Evolutionary conservation across 2,888 invertebrate genomes (phyloP), one percentile per base, ranked within the genome.

Genomic region (Polietes domitor): DNA sequence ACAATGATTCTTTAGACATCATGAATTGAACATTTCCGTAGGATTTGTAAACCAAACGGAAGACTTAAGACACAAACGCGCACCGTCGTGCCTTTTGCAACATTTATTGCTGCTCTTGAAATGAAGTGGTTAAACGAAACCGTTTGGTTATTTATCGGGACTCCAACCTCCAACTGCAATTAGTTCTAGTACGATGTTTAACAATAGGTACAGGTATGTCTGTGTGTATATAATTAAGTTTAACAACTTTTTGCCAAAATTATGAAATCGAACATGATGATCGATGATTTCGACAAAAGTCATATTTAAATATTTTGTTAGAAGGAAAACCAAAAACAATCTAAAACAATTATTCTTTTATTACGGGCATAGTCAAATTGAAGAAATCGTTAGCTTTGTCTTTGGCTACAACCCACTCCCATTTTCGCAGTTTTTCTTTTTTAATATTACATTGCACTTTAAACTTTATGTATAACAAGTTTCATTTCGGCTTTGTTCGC

Each of bases 391-490:
- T 37, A 7, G 3, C 37, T 21, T 47, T 53, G 9, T 61, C 19
- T 47, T 24, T 68, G 32, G n/a, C 17, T 50, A 50, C 5, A 32
- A 17, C 61, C 70, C 68, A 77, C 68, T 72, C 76, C 80, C 32
- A 55, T 28, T 76, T 70, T 68, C 7, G 3, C 7, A 26, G 19
- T 53, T 55, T 68, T n/a, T 32, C n/a, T n/a, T 32, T 32, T 9
- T 63, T 21, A 47, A 21, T 37, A 26, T 43, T 53, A 63, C 37
- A 68, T 58, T 77, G 58, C 77, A 77, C 82, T 82, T 74, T 77
- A 78, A 82, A 78, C 82, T 82, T 77, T 74, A 53, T 19, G 9
- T 58, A 61, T 41, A 77, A 74, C 73, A 77, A 73, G 37, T 37
- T 7, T 37, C 37, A 12, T 37, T 37, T 37, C 12, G 1, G 4